These are phyloP conservation scores for Octodon degus DNA, from an alignment of 2,113 vertebrate genomes.

Conservation along the genomic window DNA sequence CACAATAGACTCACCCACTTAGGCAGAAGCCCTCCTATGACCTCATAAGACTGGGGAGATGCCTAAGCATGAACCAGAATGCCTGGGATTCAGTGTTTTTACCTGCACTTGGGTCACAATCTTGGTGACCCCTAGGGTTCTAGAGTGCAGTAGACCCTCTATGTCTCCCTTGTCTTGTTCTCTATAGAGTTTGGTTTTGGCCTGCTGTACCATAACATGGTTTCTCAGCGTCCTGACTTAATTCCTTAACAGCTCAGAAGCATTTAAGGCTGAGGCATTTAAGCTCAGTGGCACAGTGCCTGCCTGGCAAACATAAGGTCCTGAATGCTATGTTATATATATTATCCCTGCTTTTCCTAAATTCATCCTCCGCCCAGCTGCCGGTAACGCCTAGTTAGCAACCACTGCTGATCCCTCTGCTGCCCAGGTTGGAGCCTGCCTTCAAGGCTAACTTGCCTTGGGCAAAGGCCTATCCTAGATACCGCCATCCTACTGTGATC, in stretches of 20 bases:
- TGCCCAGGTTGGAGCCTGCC: background rate
- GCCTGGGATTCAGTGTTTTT: background rate
- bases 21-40: background rate
- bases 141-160: background rate
- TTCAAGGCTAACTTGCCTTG: background rate
- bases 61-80: background rate
- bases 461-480: background rate
- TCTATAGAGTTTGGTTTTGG: background rate
- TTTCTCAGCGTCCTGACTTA: slow-evolving; percentile 14
- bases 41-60: background rate
- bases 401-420: background rate
- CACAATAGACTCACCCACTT: background rate
- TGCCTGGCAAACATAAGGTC: too few relatives aligned
- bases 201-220: background rate
- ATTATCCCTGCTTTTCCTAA: background rate
- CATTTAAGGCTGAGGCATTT: background rate
- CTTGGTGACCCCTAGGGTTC: background rate
- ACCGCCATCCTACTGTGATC: background rate
- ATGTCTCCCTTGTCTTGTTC: too few relatives aligned
- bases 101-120: background rate
- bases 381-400: background rate
- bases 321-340: too few relatives aligned
- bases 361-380: background rate
- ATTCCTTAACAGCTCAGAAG: background rate
- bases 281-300: too few relatives aligned